These are phyloP conservation scores for Tapera naevia DNA, from an alignment of 2,797 vertebrate species.

Conservation along the genomic window DNA sequence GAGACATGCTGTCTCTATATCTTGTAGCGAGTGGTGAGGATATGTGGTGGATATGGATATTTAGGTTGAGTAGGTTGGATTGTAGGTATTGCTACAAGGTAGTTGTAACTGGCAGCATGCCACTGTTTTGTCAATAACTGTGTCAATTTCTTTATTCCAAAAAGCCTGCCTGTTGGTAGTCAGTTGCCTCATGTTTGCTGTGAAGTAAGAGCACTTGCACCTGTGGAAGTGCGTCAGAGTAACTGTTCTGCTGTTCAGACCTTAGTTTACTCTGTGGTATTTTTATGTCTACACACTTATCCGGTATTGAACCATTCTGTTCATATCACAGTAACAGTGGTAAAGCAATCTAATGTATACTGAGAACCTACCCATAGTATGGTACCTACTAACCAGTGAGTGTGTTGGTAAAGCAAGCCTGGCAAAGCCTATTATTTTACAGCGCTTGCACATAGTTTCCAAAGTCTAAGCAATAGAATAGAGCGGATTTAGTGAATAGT, in stretches of 20 bases:
- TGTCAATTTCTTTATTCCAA: neutral
- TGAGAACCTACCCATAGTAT: neutral
- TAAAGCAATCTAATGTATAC: neutral
- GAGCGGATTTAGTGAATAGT: neutral
- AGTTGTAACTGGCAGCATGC: neutral
- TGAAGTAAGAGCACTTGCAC: neutral
- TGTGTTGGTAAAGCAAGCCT: neutral
- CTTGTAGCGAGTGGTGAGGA: neutral
- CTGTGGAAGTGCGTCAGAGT: neutral
- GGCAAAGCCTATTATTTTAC: neutral
- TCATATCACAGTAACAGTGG: neutral
- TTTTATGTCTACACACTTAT: accelerated
- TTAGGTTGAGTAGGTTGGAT: neutral
- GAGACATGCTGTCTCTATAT: accelerated
- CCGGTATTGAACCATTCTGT: neutral
- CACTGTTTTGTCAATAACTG: neutral
- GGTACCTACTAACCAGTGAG: neutral
- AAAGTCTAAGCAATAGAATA: neutral
- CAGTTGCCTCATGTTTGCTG: neutral
- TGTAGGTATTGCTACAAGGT: neutral
- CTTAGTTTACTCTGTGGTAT: neutral
- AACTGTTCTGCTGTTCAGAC: neutral
- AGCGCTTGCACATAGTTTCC: neutral
- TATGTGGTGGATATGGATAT: neutral
- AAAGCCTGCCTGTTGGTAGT: neutral